Percentiles rank a stretch among this genome's conserved stretches.
Evolutionary conservation across 2,797 vertebrate genomes (phyloP).

Genomic region (Squalus acanthias): DNA sequence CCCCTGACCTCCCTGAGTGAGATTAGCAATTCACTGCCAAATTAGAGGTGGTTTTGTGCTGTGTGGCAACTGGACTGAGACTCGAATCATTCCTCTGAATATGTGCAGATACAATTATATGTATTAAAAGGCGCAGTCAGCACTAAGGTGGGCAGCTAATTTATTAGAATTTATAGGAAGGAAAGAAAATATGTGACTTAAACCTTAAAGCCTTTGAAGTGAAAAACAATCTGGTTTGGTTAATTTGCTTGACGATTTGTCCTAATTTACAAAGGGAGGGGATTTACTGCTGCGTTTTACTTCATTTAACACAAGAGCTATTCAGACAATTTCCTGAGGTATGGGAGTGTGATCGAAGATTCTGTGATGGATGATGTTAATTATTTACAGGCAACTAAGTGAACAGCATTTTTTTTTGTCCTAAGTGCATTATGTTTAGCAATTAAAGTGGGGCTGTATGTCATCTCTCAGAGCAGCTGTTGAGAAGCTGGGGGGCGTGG

Average conservation of each 20-base stretch:
- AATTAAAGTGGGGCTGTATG: neutral
- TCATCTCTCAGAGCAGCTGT: neutral
- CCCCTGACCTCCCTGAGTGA: neutral
- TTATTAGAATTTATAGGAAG: neutral
- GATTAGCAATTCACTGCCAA: neutral
- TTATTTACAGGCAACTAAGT: slow-evolving; percentile 20
- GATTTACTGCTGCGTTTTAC: neutral
- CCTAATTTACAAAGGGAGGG: neutral
- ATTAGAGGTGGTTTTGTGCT: neutral
- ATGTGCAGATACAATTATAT: neutral
- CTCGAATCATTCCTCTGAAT: neutral
- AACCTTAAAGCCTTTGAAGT: neutral
- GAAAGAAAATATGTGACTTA: neutral
- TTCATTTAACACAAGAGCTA: neutral
- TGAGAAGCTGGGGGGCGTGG: neutral
- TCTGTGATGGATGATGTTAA: neutral
- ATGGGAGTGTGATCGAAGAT: neutral
- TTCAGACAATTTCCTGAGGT: slow-evolving; percentile 11
- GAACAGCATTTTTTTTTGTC: slow-evolving; percentile 3
- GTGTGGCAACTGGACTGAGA: neutral
- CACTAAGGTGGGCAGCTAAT: too few species aligned
- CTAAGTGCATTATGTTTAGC: neutral
- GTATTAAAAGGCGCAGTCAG: neutral
- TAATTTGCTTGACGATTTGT: slow-evolving; percentile 7
- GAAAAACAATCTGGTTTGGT: slow-evolving; percentile 2